These are phyloP conservation scores for human DNA, from an alignment of 2,113 vertebrate genomes.

Conservation along the genomic window DNA sequence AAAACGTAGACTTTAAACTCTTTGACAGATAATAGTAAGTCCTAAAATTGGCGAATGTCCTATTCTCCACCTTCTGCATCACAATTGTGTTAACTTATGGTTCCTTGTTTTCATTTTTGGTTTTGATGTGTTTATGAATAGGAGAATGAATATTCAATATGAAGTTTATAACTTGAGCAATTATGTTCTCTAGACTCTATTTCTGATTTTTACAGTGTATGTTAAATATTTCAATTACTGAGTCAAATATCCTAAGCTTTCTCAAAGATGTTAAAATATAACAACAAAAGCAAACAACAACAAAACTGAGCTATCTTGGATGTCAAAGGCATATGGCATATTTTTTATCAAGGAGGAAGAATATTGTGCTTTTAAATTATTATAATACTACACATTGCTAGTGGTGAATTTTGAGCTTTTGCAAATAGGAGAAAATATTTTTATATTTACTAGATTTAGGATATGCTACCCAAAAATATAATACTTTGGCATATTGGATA, in stretches of 20 bases:
- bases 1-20: not conserved
- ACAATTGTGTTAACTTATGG: rapidly evolving
- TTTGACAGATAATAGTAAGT: not conserved
- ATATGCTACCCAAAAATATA: not conserved
- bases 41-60: not conserved
- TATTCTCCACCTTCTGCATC: not conserved
- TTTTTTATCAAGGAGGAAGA: not conserved
- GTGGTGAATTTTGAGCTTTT: not conserved
- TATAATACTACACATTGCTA: not conserved
- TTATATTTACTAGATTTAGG: not conserved
- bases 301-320: not conserved
- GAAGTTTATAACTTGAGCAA: not conserved
- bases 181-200: not conserved
- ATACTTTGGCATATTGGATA: not conserved
- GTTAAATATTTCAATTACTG: not conserved
- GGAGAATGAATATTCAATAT: not conserved
- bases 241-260: not conserved
- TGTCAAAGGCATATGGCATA: not conserved
- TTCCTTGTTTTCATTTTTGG: not conserved
- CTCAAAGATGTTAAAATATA: not conserved
- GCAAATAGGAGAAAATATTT: not conserved
- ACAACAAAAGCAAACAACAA: not conserved
- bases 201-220: not conserved
- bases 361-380: not conserved
- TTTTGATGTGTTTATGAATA: not conserved